Evolutionary conservation across 2,113 vertebrate species (phyloP).

Genomic region (Pelusios castaneus): DNA sequence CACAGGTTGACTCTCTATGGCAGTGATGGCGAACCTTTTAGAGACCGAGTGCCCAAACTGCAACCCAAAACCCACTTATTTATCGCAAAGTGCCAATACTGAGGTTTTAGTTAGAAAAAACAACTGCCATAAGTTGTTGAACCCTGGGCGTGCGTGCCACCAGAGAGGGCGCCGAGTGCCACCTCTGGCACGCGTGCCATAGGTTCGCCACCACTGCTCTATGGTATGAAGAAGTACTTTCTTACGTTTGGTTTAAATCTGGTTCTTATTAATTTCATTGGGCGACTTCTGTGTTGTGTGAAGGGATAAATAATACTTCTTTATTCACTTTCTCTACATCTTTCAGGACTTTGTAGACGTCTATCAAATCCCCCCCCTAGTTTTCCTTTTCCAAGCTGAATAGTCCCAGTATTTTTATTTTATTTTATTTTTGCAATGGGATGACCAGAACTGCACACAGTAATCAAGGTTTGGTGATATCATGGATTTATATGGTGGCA

Average conservation of each 20-base stretch:
- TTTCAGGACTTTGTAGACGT: not conserved
- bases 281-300: too few species aligned
- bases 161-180: too few species aligned
- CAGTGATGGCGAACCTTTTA: too few species aligned
- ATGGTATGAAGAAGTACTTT: not conserved
- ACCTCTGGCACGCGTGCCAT: too few species aligned
- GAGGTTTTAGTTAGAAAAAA: too few species aligned
- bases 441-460: not conserved
- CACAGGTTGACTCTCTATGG: not conserved
- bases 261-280: not conserved
- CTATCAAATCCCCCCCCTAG: not conserved
- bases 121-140: too few species aligned
- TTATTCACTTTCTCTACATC: not conserved
- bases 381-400: not conserved
- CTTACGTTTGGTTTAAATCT: not conserved
- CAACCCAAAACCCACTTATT: too few species aligned
- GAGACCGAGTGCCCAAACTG: too few species aligned
- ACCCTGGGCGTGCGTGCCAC: too few species aligned
- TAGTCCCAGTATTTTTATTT: not conserved
- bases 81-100: too few species aligned
- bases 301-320: not conserved
- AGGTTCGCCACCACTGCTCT: too few species aligned
- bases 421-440: not conserved
- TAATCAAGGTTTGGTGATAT: not conserved
- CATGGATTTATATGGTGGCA: not conserved